Evolutionary conservation across 1,140 invertebrate species (phyloP), one percentile per base, ranked within the genome.

Genomic region (Habropoda laboriosa): DNA sequence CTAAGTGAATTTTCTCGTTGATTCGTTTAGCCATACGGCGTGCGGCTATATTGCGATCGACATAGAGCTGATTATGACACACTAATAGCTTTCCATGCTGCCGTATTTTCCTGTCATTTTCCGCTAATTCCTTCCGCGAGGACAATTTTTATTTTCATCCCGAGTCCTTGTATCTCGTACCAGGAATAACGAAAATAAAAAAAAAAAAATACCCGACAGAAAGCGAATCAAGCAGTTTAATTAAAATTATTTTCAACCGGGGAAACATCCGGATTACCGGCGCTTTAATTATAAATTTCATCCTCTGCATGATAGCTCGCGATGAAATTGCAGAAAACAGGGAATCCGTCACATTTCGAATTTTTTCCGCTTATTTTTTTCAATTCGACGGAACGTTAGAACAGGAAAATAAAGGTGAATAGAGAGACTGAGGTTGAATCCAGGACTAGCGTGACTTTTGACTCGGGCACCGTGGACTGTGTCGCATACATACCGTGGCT

Each of bases 401-500:
- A 5, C 30, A 32, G 24, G 7, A 40, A 24, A 63, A 42, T 53
- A 74, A 12, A n/a, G n/a, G n/a, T n/a, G n/a, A n/a, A n/a, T n/a
- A n/a, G n/a, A n/a, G n/a, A n/a, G n/a, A n/a, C n/a, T n/a, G n/a
- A n/a, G n/a, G n/a, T n/a, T n/a, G n/a, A n/a, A n/a, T n/a, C n/a
- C n/a, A n/a, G n/a, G 32, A 47, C 18, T 38, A 18, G 35, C 81
- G 79, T 60, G 73, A 81, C 73, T 76, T 83, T 76, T 49, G 83
- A 70, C 66, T 78, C 45, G 72, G 42, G 42, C 58, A 67, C 51
- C 63, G 57, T 30, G 38, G 47, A 82, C 45, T 32, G 58, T 42
- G 51, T 68, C 47, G 45, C 47, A 79, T 78, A 77, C 79, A 79
- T 81, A 84, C 85, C 66, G 66, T 86, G 30, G 51, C 49, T 74